Evolutionary conservation across 2,888 invertebrate species (phyloP).

Genomic region (Sinelater perroti): DNA sequence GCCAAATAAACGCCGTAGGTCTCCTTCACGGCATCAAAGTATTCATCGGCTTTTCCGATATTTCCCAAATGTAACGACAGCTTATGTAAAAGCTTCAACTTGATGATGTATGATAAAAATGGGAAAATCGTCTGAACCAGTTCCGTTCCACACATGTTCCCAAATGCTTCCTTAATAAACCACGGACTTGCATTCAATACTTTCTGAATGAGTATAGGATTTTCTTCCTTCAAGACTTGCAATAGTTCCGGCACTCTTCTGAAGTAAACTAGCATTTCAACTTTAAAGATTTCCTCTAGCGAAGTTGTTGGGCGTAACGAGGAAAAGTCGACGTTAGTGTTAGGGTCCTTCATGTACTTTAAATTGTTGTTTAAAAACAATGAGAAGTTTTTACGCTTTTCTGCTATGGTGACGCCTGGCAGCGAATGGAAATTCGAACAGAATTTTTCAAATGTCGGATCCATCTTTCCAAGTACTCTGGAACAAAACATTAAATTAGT

Average conservation of each 20-base stretch:
- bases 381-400: constrained; percentile 27
- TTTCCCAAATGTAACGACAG: constrained; percentile 20
- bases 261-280: constrained; percentile 27
- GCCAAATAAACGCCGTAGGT: constrained; percentile 33
- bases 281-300: constrained; percentile 35
- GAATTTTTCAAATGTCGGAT: too few species aligned
- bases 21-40: constrained; percentile 24
- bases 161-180: constrained; percentile 32
- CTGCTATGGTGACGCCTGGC: constrained; percentile 12
- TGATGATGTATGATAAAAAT: constrained; percentile 22
- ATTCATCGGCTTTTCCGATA: constrained; percentile 23
- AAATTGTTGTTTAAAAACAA: constrained; percentile 17
- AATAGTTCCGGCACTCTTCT: constrained; percentile 17
- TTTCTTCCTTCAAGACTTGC: constrained; percentile 27
- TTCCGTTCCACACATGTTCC: constrained; percentile 11
- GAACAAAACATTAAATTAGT: too few species aligned
- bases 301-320: constrained; percentile 22
- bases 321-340: constrained; percentile 13
- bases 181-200: constrained; percentile 25
- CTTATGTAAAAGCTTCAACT: constrained; percentile 29
- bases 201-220: constrained; percentile 27
- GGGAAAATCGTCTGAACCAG: constrained; percentile 33
- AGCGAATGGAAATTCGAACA: constrained; percentile 15
- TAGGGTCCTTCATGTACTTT: not conserved
- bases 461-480: too few species aligned